Evolutionary conservation across 2,113 vertebrate genomes (phyloP).

Genomic region (Channa maculata): DNA sequence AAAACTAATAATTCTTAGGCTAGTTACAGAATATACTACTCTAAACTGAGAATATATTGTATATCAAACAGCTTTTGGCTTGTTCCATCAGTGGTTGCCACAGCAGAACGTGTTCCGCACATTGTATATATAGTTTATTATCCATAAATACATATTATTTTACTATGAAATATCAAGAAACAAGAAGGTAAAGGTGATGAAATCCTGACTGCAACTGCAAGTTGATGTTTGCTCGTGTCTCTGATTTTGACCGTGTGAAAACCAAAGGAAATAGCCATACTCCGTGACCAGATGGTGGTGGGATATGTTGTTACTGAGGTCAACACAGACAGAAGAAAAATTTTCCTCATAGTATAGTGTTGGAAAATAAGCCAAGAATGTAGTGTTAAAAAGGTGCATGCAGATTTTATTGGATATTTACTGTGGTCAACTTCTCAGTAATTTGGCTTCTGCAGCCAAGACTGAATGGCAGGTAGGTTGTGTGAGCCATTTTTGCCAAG

Average conservation of each 20-base stretch:
- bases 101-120: background rate
- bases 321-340: conserved; percentile 35
- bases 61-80: too few species aligned
- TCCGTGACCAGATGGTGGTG: conserved; percentile 48
- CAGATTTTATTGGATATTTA: conserved; percentile 26
- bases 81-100: background rate
- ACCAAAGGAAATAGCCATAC: conserved; percentile 41
- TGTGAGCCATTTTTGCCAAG: conserved; percentile 14
- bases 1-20: too few species aligned
- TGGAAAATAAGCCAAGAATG: conserved; percentile 28
- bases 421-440: conserved; percentile 23
- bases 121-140: background rate
- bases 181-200: background rate
- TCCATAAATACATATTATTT: background rate
- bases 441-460: conserved; percentile 22
- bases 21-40: too few species aligned
- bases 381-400: conserved; percentile 24
- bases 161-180: background rate
- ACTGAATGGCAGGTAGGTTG: conserved; percentile 38
- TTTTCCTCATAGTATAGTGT: conserved; percentile 23
- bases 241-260: conserved; percentile 34
- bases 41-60: too few species aligned
- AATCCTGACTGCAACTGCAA: background rate
- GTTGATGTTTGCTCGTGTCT: conserved; percentile 21
- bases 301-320: conserved; percentile 57